phyloP scores from a whole-genome alignment of 1,140 invertebrate species.

The Bombus turneri region DNA sequence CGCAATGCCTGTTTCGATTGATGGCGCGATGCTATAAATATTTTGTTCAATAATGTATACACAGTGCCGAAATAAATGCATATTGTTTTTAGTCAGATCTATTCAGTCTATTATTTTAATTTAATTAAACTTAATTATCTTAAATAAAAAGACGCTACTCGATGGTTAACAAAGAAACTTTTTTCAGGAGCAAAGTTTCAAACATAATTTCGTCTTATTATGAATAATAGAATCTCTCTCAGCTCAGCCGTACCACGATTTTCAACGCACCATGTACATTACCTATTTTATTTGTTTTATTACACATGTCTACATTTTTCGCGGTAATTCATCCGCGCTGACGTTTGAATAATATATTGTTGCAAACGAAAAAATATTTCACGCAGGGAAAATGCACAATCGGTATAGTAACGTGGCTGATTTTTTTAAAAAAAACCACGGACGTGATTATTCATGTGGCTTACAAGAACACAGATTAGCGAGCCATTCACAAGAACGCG shows the following conservation, averaged over 20 bases:
- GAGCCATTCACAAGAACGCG: slow-evolving; percentile 29
- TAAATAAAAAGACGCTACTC: no score
- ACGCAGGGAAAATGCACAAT: background rate
- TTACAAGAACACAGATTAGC: slow-evolving; percentile 31
- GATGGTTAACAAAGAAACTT: no score
- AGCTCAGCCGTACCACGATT: background rate
- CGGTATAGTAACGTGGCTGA: background rate
- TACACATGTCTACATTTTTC: background rate
- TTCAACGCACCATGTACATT: background rate
- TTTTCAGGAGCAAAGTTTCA: background rate
- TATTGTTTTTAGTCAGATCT: background rate
- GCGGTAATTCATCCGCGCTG: background rate
- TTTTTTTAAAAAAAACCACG: background rate
- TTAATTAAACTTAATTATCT: no score
- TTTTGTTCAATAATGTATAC: background rate
- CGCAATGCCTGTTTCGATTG: background rate
- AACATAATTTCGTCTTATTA: background rate
- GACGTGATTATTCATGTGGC: slow-evolving; percentile 5
- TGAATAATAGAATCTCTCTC: background rate
- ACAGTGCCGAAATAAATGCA: background rate
- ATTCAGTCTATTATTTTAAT: no score
- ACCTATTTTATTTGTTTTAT: background rate
- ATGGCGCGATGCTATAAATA: background rate
- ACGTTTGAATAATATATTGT: background rate
- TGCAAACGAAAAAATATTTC: background rate